Base-by-base conservation (phyloP, 2,797 vertebrate genomes). In the Danio choprae region DNA sequence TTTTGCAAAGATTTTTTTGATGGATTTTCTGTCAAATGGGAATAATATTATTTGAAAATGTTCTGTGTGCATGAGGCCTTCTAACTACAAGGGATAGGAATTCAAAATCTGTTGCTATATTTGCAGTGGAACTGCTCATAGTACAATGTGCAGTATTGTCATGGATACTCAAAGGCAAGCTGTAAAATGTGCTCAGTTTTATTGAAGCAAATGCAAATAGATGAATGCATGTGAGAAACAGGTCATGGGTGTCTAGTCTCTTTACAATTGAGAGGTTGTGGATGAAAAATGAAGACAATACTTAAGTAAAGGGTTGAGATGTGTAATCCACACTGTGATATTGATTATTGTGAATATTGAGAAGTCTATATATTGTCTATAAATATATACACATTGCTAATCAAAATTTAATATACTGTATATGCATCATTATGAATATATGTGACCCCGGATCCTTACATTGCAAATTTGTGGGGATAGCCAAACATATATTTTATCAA, bases 21-120 rank as follows among this genome's bases (percentile, higher is more conserved):
- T 71, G 36, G 50, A 71, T 71, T 56, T 71, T 56, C 16, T 70
- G 53, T 58, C 69, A 72, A 72, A 72, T 22, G 0, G 7, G 7
- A 44, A 20, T 56, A 2, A 15, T 15, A 15, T 44, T 43, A 22
- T 55, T 43, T 56, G 38, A 58, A 58, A 43, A 16, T 43, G 2
- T 20, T 71, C 38, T 22, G n/a, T 53, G 68, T 41, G n/a, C 36
- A 71, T 70, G 10, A 53, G 1, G 50, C 50, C 36, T 40, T 71
- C n/a, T 56, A 58, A 44, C 53, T 58, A 16, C 15, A 36, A 3
- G 29, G 10, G 6, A 46, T 9, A 20, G 4, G 18, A 46, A 58
- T 7, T 58, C 22, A 29, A 56, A 53, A 16, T 13, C 1, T 53
- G 51, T 15, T 38, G 36, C 36, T 53, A 5, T 67, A 12, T 67